These are phyloP conservation scores for Martes martes DNA, from an alignment of 2,113 vertebrate species.

Conservation along the genomic window DNA sequence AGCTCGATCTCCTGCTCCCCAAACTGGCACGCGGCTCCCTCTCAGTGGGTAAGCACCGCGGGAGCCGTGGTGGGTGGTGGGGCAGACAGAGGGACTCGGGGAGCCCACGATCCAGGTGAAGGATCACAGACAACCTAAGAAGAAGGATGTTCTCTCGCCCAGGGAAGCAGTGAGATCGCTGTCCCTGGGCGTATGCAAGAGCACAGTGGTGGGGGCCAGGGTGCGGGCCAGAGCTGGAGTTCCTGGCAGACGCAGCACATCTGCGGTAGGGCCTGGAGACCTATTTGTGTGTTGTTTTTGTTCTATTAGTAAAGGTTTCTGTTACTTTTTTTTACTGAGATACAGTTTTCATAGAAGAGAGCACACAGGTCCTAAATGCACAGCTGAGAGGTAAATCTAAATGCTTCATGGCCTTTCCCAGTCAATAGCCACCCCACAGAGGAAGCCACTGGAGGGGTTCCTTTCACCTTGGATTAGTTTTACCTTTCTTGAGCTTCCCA, in stretches of 20 bases:
- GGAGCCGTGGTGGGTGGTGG: background rate
- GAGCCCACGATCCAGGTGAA: background rate
- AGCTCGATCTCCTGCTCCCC: slow-evolving; percentile 85
- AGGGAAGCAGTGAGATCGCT: background rate
- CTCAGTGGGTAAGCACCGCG: slow-evolving; percentile 75
- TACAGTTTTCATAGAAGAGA: background rate
- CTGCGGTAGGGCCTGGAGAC: background rate
- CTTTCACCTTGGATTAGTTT: background rate
- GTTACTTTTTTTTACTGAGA: background rate
- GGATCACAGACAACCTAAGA: background rate
- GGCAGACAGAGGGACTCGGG: background rate
- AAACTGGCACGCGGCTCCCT: slow-evolving; percentile 85
- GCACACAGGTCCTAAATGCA: background rate
- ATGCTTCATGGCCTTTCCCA: background rate
- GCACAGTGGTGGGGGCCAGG: background rate
- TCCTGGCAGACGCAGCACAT: background rate
- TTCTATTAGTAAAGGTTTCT: background rate
- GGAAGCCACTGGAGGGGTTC: background rate
- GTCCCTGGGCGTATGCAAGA: fast-evolving
- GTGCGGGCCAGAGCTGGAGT: background rate
- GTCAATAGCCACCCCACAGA: background rate
- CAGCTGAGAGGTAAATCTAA: background rate
- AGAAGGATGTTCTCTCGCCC: background rate
- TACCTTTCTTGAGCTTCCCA: background rate
- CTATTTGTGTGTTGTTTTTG: background rate